Base-by-base conservation (phyloP, 2,797 vertebrate species). In the Micropoecilia bifurca region DNA sequence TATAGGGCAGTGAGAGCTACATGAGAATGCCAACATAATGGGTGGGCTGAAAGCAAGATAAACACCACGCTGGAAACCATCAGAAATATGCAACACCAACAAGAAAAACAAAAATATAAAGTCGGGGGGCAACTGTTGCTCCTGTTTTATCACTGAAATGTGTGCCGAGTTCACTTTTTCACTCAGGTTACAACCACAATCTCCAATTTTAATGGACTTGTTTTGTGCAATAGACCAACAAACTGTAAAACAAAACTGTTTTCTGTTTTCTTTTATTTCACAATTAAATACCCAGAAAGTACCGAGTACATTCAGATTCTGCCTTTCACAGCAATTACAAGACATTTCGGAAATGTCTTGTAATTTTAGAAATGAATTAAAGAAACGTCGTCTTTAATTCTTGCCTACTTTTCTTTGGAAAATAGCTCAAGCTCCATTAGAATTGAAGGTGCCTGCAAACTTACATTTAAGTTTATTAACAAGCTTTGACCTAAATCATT, bases 41-140 rank as follows among this genome's bases (percentile, higher is more conserved):
- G 95, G 95, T 96, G 96, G 96, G 93, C 95, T 89, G 82, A 84
- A 88, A 90, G 91, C 87, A 91, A 93, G 94, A 93, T 90, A 93
- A 93, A 93, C 82, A 91, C 81, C 84, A 86, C 76, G 83, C 79
- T 94, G 93, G 93, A 94, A 93, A 93, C 77, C 81, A 75, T 84
- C 81, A 78, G 88, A 93, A 92, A 93, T 92, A 94, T 95, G 93
- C 91, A 94, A 92, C 88, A 92, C 89, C 88, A 89, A 88, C 91
- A 95, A 93, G 85, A 94, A 57, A 92, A 92, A 81, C 92, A 93
- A 95, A 89, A 94, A 94, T 88, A 91, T 85, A 86, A 81, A 91
- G 88, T 88, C 78, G 76, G n/a, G 76, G 88, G 86, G 78, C 88
- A 78, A 80, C 46, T 71, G 76, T 78, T 83, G 80, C 92, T 80